phyloP scores from a whole-genome alignment of 2,113 vertebrate genomes.

The Nesospiza acunhae region DNA sequence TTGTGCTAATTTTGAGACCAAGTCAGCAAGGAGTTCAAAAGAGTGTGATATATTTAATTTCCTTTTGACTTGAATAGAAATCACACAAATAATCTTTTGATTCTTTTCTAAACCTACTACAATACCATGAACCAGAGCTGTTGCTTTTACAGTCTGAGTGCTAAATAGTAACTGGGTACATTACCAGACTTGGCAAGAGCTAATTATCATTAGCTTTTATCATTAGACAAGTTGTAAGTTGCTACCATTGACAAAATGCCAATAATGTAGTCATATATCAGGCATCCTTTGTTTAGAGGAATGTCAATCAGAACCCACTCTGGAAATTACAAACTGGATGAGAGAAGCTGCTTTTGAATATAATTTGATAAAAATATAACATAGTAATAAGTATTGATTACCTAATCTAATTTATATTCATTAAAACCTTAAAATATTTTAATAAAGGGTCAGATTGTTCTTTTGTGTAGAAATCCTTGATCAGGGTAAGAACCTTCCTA shows the following conservation, averaged over 20 bases:
- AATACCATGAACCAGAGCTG: background rate
- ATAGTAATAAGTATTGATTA: slow-evolving; percentile 38
- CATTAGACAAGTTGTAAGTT: slow-evolving; percentile 55
- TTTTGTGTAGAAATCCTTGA: background rate
- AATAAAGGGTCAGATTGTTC: slow-evolving; percentile 11
- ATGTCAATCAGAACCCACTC: slow-evolving; percentile 43
- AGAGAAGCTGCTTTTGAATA: slow-evolving; percentile 39
- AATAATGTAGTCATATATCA: slow-evolving; percentile 43
- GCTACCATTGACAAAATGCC: slow-evolving; percentile 46
- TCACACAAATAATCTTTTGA: background rate
- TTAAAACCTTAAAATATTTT: slow-evolving; percentile 37
- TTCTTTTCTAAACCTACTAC: slow-evolving; percentile 4
- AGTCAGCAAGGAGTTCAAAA: background rate
- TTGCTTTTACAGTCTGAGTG: background rate
- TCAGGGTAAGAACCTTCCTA: background rate
- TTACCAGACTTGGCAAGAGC: background rate
- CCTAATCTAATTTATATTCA: slow-evolving; percentile 41
- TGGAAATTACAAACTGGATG: slow-evolving; percentile 35
- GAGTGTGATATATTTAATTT: background rate
- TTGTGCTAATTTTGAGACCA: background rate
- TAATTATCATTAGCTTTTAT: slow-evolving; percentile 53
- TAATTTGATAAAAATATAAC: slow-evolving; percentile 38
- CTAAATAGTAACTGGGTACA: background rate
- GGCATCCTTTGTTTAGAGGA: slow-evolving; percentile 45
- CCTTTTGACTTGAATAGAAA: background rate